Evolutionary conservation across 2,797 vertebrate species (phyloP).

Genomic region (Knipowitschia caucasica): DNA sequence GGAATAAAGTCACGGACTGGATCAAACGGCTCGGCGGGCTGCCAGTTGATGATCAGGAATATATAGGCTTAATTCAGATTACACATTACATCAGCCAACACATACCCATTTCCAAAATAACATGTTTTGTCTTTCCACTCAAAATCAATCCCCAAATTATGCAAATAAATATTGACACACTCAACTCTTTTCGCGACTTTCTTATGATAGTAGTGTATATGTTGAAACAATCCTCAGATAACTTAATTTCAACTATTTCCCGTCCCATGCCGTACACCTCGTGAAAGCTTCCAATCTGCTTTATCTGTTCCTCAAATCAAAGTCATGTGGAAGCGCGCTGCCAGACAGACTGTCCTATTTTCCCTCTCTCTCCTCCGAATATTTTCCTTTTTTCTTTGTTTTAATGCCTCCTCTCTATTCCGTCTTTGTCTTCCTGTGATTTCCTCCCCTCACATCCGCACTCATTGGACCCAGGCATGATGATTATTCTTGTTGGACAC

Average conservation of each 20-base stretch:
- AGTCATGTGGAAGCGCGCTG: slow-evolving; percentile 69
- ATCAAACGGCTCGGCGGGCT: no score
- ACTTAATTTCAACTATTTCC: slow-evolving; percentile 31
- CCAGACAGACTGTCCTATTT: slow-evolving; percentile 69
- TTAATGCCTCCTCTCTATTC: slow-evolving; percentile 1
- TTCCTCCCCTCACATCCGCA: slow-evolving; percentile 20
- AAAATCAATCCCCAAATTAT: not conserved
- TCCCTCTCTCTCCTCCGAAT: slow-evolving; percentile 56
- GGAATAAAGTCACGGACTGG: no score
- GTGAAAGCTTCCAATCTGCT: slow-evolving; percentile 48
- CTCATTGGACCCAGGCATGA: slow-evolving; percentile 49
- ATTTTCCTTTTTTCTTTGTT: slow-evolving; percentile 25
- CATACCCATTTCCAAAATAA: not conserved
- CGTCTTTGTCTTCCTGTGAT: slow-evolving; percentile 30
- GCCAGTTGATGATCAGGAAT: no score
- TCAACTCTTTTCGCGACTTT: not conserved
- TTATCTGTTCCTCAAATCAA: slow-evolving; percentile 72
- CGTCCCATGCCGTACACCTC: slow-evolving; percentile 36
- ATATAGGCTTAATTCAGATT: not conserved
- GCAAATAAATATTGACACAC: not conserved
- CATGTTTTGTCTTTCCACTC: not conserved
- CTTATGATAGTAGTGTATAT: not conserved
- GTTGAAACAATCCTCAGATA: slow-evolving; percentile 18
- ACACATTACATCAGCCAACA: not conserved
- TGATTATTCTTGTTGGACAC: slow-evolving; percentile 61